Base-by-base conservation (phyloP, 2,888 invertebrate genomes). In the Archips xylosteana region DNA sequence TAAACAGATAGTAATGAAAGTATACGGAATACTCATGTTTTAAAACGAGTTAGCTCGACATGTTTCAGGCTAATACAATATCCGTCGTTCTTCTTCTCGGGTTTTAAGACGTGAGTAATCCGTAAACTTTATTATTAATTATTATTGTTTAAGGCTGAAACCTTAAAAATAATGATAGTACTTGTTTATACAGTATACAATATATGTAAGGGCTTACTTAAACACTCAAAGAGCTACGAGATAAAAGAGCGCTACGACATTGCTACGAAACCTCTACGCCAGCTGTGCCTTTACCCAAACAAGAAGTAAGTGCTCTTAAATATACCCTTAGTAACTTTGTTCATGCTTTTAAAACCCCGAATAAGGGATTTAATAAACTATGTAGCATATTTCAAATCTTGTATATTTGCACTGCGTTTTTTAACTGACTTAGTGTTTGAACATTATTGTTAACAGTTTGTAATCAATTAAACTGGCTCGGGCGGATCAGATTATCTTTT, bases 211-310 rank as follows among this genome's bases (percentile, higher is more conserved):
- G 42, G 15, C 3, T 47, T 15, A 49, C 15, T 9, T 23, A 13
- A 45, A 45, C 45, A 12, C 10, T 13, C 34, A 32, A 42, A 13
- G 15, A 1, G 36, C 65, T 71, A 71, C 64, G 65, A 45, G 13
- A 15, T 9, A 34, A n/a, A 51, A 15, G 15, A 66, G 60, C 66
- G 61, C 51, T 71, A 65, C 65, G 49, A 59, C 1, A 66, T 51
- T 3, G 66, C 71, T 66, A 67, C 66, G 66, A 71, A 61, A 71
- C 61, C 66, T 71, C 61, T 61, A 36, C 61, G 45, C 54, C 49
- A 36, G 61, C 66, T 51, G 60, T 36, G 60, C n/a, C 71, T 23
- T 15, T 13, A 10, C 12, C 15, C 23, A 47, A 42, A 63, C 45
- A 32, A 45, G 13, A 62, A 47, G 36, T 23, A 61, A n/a, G 13